These are phyloP conservation scores for Linnaemya vulpina DNA, from an alignment of 2,888 invertebrate species.

Conservation along the genomic window DNA sequence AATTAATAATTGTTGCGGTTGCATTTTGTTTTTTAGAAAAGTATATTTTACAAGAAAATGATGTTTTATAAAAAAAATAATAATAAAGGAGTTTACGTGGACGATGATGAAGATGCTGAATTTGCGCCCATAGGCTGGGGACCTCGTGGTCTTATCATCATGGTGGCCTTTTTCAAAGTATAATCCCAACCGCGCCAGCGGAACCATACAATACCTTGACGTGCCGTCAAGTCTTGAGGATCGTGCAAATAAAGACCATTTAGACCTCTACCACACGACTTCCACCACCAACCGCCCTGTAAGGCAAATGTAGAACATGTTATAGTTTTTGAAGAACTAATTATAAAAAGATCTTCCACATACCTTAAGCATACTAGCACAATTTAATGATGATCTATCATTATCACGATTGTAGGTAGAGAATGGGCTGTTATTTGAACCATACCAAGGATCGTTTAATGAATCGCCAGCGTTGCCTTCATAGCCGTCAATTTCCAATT, in stretches of 20 bases:
- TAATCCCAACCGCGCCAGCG: conserved; percentile 98
- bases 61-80: conserved; percentile 34
- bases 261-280: conserved; percentile 94
- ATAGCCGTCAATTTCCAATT: conserved; percentile 95
- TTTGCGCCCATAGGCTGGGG: conserved; percentile 79
- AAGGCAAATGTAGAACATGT: not conserved
- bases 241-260: conserved; percentile 95
- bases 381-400: conserved; percentile 94
- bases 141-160: conserved; percentile 93
- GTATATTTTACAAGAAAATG: conserved; percentile 51
- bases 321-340: not conserved
- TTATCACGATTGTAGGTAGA: conserved; percentile 96
- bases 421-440: conserved; percentile 96
- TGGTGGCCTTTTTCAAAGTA: conserved; percentile 92
- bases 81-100: conserved; percentile 35
- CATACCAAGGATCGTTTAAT: conserved; percentile 96
- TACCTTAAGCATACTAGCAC: conserved; percentile 94
- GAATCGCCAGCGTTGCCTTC: conserved; percentile 96
- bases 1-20: conserved; percentile 12
- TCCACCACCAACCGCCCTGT: conserved; percentile 97
- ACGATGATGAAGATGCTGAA: conserved; percentile 74
- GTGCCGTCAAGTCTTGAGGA: conserved; percentile 93
- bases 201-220: conserved; percentile 97
- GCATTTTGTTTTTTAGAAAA: conserved; percentile 20
- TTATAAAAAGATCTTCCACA: not conserved